A percentile compares a stretch with the other conserved stretches of the same genome.
These are phyloP conservation scores for Deilephila elpenor DNA, from an alignment of 2,888 invertebrate species.

Conservation along the genomic window DNA sequence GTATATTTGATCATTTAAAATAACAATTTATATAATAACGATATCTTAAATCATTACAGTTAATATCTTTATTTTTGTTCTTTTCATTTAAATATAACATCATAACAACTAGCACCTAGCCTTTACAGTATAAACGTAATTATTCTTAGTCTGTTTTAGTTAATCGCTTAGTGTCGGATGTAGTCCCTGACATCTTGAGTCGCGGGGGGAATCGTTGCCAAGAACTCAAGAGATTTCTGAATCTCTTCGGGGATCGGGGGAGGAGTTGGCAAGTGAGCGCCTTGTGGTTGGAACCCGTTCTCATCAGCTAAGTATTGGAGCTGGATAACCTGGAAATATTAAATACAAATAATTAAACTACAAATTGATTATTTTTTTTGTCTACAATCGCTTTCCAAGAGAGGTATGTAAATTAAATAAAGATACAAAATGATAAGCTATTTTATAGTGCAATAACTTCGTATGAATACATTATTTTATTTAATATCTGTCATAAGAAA, in stretches of 20 bases:
- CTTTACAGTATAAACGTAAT: neutral
- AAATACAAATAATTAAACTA: neutral
- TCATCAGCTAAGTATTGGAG: conserved; percentile 88
- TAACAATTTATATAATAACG: conserved; percentile 18
- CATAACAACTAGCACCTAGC: neutral
- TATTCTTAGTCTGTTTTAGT: neutral
- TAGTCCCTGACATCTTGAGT: conserved; percentile 58
- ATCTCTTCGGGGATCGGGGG: conserved; percentile 89
- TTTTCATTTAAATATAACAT: neutral
- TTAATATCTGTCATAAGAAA: no score
- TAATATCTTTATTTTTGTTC: neutral
- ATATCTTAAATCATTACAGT: neutral
- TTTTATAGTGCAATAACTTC: no score
- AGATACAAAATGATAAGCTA: no score
- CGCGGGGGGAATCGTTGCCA: conserved; percentile 86
- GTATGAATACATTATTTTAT: no score
- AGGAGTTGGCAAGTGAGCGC: conserved; percentile 86
- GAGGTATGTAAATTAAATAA: no score
- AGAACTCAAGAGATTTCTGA: conserved; percentile 86
- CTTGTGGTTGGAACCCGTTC: conserved; percentile 89
- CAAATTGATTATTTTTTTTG: no score
- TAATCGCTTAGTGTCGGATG: conserved; percentile 42
- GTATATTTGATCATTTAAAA: conserved; percentile 7
- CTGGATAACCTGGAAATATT: conserved; percentile 77
- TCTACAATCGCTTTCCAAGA: no score